Conservation (phyloP, 2,888 invertebrate species). For the Pterostichus niger region DNA sequence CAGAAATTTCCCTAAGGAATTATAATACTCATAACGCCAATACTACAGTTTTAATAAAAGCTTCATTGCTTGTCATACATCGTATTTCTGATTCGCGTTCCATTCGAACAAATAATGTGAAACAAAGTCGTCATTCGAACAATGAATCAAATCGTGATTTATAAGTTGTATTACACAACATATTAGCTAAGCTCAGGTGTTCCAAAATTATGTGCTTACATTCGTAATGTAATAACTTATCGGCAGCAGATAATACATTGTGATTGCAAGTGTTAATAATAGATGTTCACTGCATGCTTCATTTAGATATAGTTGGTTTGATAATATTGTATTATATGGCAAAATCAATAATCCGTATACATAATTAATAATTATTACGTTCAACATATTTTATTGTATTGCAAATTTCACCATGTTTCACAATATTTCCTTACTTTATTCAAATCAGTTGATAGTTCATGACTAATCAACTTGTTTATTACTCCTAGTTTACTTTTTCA, state of each 20-base stretch:
- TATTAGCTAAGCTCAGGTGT: slow-evolving; percentile 40
- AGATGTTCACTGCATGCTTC: background rate
- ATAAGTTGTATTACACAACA: slow-evolving; percentile 1
- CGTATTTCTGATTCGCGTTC: background rate
- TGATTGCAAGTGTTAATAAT: slow-evolving; percentile 16
- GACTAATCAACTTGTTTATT: slow-evolving; percentile 13
- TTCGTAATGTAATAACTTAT: slow-evolving; percentile 20
- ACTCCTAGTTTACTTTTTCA: background rate
- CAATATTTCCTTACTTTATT: slow-evolving; percentile 3
- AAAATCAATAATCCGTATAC: background rate
- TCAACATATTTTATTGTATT: slow-evolving; percentile 4
- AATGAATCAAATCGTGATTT: slow-evolving; percentile 25
- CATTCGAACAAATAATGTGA: background rate
- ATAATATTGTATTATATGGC: no score
- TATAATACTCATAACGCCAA: slow-evolving; percentile 33
- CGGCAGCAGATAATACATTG: slow-evolving; percentile 17
- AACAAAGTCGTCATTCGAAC: background rate
- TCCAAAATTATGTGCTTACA: slow-evolving; percentile 10
- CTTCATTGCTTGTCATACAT: slow-evolving; percentile 1
- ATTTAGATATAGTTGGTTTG: slow-evolving; percentile 6
- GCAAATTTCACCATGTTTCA: slow-evolving; percentile 13
- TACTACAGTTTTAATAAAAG: slow-evolving; percentile 44
- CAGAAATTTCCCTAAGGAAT: slow-evolving; percentile 2
- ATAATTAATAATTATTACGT: slow-evolving; percentile 10
- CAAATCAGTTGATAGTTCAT: background rate